Conservation (phyloP, 2,113 vertebrate species). For the Onychorhynchus coronatus region DNA sequence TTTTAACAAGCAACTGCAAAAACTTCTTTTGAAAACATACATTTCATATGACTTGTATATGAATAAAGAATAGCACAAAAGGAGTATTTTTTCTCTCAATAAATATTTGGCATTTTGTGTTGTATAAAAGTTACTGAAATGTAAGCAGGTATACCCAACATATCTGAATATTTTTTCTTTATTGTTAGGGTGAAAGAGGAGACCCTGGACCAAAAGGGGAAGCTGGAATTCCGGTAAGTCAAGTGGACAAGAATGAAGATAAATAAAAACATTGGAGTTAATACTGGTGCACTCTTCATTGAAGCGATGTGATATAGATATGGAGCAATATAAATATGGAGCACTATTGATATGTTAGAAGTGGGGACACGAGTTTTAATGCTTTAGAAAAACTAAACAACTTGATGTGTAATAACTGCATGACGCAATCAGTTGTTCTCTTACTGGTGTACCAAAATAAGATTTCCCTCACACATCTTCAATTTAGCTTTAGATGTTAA, state of each 20-base stretch:
- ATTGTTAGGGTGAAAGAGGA: conserved; percentile 71
- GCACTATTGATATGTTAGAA: background rate
- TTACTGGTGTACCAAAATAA: background rate
- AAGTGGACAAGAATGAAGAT: background rate
- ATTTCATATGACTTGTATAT: background rate
- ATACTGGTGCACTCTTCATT: background rate
- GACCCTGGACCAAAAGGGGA: conserved; percentile 80
- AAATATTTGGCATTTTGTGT: background rate
- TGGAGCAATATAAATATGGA: background rate
- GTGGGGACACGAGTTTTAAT: background rate
- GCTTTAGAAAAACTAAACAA: background rate
- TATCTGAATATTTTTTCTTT: background rate
- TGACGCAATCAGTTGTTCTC: background rate
- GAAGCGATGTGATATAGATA: background rate
- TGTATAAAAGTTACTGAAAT: background rate
- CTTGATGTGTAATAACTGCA: background rate
- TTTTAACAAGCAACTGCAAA: background rate
- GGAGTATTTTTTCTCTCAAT: background rate
- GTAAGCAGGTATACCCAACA: background rate
- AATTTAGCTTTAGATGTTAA: background rate
- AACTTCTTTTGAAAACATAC: background rate
- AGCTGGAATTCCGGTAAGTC: conserved; percentile 73
- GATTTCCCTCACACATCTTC: background rate
- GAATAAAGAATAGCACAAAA: background rate
- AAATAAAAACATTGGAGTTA: background rate